phyloP scores from a whole-genome alignment of 2,797 vertebrate genomes.

The Rhinichthys osculus region DNA sequence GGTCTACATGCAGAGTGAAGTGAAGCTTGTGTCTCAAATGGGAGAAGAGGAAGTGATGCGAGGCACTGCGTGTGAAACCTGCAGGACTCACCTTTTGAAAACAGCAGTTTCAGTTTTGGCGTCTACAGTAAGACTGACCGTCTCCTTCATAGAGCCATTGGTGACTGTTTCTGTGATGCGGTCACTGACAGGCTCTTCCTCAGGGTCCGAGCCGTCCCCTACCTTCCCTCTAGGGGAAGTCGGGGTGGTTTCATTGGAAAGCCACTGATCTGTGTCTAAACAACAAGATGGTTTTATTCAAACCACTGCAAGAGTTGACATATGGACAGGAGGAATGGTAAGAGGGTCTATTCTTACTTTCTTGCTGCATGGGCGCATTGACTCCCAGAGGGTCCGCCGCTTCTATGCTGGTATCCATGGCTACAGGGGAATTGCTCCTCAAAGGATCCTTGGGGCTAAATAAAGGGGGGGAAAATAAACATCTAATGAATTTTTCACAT shows the following conservation, averaged over 20 bases:
- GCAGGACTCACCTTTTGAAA: constrained; percentile 93
- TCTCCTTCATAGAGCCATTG: constrained; percentile 99
- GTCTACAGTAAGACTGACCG: constrained; percentile 98
- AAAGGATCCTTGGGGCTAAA: constrained; percentile 90
- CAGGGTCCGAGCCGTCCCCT: constrained; percentile 81
- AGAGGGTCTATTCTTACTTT: constrained; percentile 78
- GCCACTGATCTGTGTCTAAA: constrained; percentile 76
- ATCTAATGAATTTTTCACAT: background rate
- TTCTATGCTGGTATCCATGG: constrained; percentile 95
- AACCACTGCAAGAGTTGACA: background rate
- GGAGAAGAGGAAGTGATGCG: background rate
- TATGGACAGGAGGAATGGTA: background rate
- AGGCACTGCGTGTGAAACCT: background rate
- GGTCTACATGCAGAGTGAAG: constrained; percentile 54
- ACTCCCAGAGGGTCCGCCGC: constrained; percentile 86
- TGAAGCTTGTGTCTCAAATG: constrained; percentile 40
- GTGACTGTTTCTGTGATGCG: constrained; percentile 97
- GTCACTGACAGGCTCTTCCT: constrained; percentile 81
- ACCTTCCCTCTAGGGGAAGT: constrained; percentile 75
- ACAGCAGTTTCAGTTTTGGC: constrained; percentile 98
- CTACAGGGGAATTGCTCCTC: constrained; percentile 95
- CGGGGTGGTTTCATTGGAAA: constrained; percentile 53
- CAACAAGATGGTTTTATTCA: background rate
- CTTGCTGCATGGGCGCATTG: constrained; percentile 80
- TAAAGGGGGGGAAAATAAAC: background rate